Base-by-base conservation (phyloP, 92 coral and sea anemone species). In the Anthopleura xanthogrammica region DNA sequence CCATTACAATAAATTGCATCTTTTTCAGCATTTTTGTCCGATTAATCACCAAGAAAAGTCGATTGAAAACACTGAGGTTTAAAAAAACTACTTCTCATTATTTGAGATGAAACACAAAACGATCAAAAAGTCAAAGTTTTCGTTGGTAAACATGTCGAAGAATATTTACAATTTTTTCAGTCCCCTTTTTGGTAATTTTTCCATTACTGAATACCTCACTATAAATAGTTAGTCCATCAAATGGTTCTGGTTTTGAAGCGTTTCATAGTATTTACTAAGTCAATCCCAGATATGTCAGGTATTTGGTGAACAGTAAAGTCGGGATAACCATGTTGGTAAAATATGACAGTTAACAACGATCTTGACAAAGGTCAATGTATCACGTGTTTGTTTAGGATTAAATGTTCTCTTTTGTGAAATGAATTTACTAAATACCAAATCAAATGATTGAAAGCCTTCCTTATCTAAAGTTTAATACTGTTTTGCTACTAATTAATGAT, bases 371-470 rank as follows among this genome's bases (percentile, higher is more conserved):
- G 82, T 56, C 68, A 60, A 39, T 79, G 82, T 58, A 40, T 2
- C 22, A 79, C 17, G 22, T 29, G 73, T 79, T 79, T 79, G 82
- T 60, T 24, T 39, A 79, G 68, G 82, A 58, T 60, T 52, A 42
- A 23, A 29, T 36, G 41, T 24, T 78, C 79, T 2, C 55, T 46
- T 76, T 54, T 54, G 79, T 8, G 4, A 76, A 54, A 76, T 76
- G 20, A 20, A 13, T 68, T 29, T 23, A 23, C 16, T 68, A 36
- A 68, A 36, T 29, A 68, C 74, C 11, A 68, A 12, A 12, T 68
- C 17, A 10, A 2, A 5, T 29, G 36, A 23, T 62, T 62, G 58
- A 54, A 29, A 54, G 58, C 17, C 14, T 54, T 6, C 16, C 58
- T 54, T 6, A 54, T 54, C 58, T 14, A 54, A 54, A 5, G 14